Evolutionary conservation across 2,888 invertebrate species (phyloP), one percentile per base, ranked within the genome.

Genomic region (Agrochola circellaris): DNA sequence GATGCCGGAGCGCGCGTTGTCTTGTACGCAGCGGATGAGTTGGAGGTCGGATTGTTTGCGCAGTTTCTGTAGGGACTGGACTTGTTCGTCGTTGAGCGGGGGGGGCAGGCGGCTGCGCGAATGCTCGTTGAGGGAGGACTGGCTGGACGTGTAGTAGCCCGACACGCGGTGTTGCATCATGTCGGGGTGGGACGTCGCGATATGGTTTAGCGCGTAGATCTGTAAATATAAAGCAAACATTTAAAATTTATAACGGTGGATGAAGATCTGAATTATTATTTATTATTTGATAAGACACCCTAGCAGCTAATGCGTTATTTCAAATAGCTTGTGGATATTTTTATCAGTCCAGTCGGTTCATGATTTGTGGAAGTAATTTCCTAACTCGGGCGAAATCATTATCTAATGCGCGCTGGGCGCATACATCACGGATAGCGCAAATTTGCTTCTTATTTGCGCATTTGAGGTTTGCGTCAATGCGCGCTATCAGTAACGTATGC

Each of bases 31-130:
- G 83, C 98, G 97, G 89, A 99, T 99, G 73, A 99, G 97, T 92
- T 99, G 99, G 8, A 98, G 97, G 93, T 99, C 99, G 2, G 98
- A 98, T 91, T 99, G 99, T 91, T 99, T 99, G 73, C 99, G 97
- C 77, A 99, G 95, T 91, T 98, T 98, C 90, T 98, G 98, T 73
- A 98, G 97, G 83, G 98, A 98, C 23, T 97, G 97, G 2, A 95
- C 95, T 88, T 96, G 96, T 82, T 96, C 93, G 4, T 94, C 95
- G 87, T 98, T 98, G 81, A 98, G 96, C 0, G 98, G 98, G 51
- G 96, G 97, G 6, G 97, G 97, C 70, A 95, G 95, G 78, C 94
- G 93, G 62, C 90, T 89, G 68, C 91, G 90, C 26, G 93, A 86
- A 0, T 93, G 85, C 58, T 96, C 97, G 89, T 93, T 94, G 58